Evolutionary conservation across 1,140 invertebrate genomes (phyloP).

Genomic region (Papilio machaon): DNA sequence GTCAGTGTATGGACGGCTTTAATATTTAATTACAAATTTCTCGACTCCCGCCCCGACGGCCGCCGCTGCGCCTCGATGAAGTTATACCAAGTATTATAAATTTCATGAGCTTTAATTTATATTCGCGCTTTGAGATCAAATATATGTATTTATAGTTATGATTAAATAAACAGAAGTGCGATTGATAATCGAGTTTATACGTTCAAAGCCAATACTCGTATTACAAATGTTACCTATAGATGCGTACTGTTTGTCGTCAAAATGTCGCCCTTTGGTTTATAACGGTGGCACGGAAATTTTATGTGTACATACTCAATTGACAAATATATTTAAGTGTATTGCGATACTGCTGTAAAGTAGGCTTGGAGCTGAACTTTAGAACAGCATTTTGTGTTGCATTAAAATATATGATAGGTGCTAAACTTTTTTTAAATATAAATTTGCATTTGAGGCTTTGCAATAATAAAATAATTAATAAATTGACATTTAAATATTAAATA

Average conservation of each 20-base stretch:
- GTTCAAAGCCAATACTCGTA: not conserved
- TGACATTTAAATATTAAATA: too few species aligned
- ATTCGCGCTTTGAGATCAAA: constrained; percentile 44
- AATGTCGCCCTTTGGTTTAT: constrained; percentile 14
- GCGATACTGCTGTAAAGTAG: not conserved
- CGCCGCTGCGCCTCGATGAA: constrained; percentile 53
- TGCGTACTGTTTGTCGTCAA: constrained; percentile 26
- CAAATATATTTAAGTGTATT: constrained; percentile 18
- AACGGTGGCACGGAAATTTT: not conserved
- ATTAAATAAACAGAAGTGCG: not conserved
- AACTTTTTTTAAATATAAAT: too few species aligned
- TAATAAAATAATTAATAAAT: too few species aligned
- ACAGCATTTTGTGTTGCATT: not conserved
- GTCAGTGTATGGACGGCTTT: constrained; percentile 57
- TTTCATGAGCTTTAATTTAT: constrained; percentile 45
- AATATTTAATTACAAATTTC: constrained; percentile 75
- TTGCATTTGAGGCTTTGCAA: too few species aligned
- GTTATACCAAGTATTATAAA: constrained; percentile 62
- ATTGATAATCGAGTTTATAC: constrained; percentile 24
- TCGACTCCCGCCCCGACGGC: constrained; percentile 47
- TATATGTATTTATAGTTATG: constrained; percentile 35
- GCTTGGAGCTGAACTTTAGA: not conserved
- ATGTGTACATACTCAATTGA: constrained; percentile 8
- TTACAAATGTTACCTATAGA: not conserved
- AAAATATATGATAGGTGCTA: not conserved